phyloP scores from a whole-genome alignment of 2,797 vertebrate genomes.

The Esox masquinongy region DNA sequence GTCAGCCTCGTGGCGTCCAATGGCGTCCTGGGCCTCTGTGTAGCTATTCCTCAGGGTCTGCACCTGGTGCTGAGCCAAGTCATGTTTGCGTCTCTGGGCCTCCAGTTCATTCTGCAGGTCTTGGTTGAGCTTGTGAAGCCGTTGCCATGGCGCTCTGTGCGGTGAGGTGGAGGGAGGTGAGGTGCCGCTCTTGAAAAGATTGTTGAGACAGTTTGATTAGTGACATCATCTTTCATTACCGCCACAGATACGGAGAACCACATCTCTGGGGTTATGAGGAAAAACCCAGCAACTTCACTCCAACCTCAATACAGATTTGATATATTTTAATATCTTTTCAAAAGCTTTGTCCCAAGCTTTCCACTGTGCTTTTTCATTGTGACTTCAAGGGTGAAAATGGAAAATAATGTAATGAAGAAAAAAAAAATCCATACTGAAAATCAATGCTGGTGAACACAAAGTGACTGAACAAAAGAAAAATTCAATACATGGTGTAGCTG shows the following conservation, averaged over 20 bases:
- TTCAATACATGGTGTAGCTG: background rate
- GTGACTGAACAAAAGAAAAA: conserved; percentile 2
- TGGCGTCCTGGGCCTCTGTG: conserved; percentile 87
- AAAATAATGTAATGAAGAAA: conserved; percentile 5
- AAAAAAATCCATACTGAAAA: background rate
- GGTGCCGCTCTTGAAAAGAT: conserved; percentile 96
- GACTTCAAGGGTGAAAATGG: conserved; percentile 31
- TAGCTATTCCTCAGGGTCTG: conserved; percentile 88
- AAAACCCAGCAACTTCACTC: conserved; percentile 26
- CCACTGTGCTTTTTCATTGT: conserved; percentile 79
- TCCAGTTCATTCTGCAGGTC: conserved; percentile 90
- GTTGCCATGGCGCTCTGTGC: conserved; percentile 85
- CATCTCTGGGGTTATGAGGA: conserved; percentile 83
- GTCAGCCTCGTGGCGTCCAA: conserved; percentile 87
- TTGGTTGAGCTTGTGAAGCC: conserved; percentile 89
- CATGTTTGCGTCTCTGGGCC: conserved; percentile 87
- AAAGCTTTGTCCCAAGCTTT: conserved; percentile 55
- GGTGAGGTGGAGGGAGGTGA: conserved; percentile 77
- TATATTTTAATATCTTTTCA: conserved; percentile 20
- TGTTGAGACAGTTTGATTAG: conserved; percentile 90
- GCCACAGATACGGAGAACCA: conserved; percentile 83
- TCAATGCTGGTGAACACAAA: conserved; percentile 6
- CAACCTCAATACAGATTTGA: conserved; percentile 3
- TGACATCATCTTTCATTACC: conserved; percentile 76
- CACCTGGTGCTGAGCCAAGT: conserved; percentile 87